Evolutionary conservation across 2,888 invertebrate species (phyloP), one percentile per base, ranked within the genome.

Genomic region (Xylota sylvarum): DNA sequence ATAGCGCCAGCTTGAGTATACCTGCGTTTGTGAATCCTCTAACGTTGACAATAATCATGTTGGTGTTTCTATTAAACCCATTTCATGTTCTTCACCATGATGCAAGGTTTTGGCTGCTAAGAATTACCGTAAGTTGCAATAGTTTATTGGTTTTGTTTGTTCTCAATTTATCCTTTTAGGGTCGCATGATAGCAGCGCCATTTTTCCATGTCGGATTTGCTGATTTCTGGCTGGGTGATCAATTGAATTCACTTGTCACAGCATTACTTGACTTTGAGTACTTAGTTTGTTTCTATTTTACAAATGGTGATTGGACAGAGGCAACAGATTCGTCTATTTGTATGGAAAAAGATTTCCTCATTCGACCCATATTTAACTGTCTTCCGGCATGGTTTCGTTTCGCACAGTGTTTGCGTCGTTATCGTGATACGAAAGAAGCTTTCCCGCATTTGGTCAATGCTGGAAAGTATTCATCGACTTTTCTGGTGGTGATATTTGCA

Each of bases 151-250:
- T 17, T 30, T 35, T 14, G 5, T 10, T 6, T 19, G 12, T 37
- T 1, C 14, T 55, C 7, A 14, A 5, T 14, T 9, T 62, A 37
- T 84, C 82, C 69, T 93, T 93, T 69, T 92, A 97, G 97, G 96
- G 96, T 87, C 95, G 97, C 73, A 96, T 98, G 88, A 90, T 98
- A 58, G 95, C 96, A 40, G 98, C 99, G 0, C 99, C 99, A 19
- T 98, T 98, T 91, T 96, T 97, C 91, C 97, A 97, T 89, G 99
- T 99, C 7, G 95, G 97, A 52, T 99, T 99, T 91, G 98, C 99
- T 27, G 99, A 99, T 93, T 99, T 99, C 94, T 99, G 99, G 99
- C 95, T 99, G 92, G 99, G 98, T 5, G 99, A 99, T 94, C 99
- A 99, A 92, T 94, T 99, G 90, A 99, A 98, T 93, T 98, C 98